Evolutionary conservation across 2,888 invertebrate genomes (phyloP), one percentile per base, ranked within the genome.

Genomic region (Rotaria sp.): DNA sequence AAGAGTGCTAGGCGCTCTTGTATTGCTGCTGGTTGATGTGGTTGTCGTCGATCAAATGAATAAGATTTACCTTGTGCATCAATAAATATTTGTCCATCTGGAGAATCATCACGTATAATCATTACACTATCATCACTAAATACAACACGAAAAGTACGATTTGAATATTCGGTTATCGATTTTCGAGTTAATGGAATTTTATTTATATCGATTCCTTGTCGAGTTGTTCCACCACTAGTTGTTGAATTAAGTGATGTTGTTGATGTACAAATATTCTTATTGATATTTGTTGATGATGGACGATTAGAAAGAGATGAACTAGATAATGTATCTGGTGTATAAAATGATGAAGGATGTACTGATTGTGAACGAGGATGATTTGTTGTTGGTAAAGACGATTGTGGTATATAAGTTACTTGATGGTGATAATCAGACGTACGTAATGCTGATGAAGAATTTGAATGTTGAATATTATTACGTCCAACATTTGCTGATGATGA

Each of bases 1-100:
- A 35, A 35, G 67, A 67, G 67, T 67, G 67, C 67, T 67, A 67
- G 21, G 67, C 67, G 67, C 67, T 67, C 67, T 35, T 67, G 67
- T 35, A 67, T 67, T 67, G 67, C 67, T 67, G 38, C 67, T 4
- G 67, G 21, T 67, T 67, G 67, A 30, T 80, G 45, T 45, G 45
- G 80, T n/a, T 45, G 26, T 45, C 26, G 2, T 45, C 80, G 80
- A 80, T 80, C 80, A 80, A 80, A 80, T n/a, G 13, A n/a, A 45
- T 80, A 35, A 26, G 18, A 26, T 45, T 80, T 80, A n/a, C 80
- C 80, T 26, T 80, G 41, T 45, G 80, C 10, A 45, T 80, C 80
- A 24, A n/a, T 45, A 80, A 45, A 80, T 21, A 80, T 45, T 45
- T 80, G 80, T 80, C n/a, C 80, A 45, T 80, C 80, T n/a, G 26